These are phyloP conservation scores for Drosophila antonietae DNA, from an alignment of 2,888 invertebrate genomes.

Conservation along the genomic window DNA sequence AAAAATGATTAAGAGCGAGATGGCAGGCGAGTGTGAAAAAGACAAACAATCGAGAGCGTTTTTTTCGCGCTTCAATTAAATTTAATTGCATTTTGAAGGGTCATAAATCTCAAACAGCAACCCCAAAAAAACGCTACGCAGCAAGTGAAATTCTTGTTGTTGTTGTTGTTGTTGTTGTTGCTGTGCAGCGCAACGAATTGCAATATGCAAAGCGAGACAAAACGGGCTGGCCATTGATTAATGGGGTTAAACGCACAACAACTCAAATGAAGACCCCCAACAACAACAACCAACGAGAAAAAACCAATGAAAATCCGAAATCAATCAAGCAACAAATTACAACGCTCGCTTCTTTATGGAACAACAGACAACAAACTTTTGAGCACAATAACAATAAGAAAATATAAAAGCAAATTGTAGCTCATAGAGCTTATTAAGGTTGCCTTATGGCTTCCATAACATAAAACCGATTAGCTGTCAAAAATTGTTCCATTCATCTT, in stretches of 20 bases:
- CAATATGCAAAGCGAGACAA: slow-evolving; percentile 69
- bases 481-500: slow-evolving; percentile 57
- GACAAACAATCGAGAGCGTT: slow-evolving; percentile 52
- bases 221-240: slow-evolving; percentile 59
- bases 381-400: neutral
- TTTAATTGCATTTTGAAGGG: slow-evolving; percentile 82
- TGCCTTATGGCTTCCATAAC: slow-evolving; percentile 31
- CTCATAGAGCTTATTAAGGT: slow-evolving; percentile 54
- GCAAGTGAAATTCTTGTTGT: slow-evolving; percentile 21
- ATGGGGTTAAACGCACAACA: slow-evolving; percentile 62
- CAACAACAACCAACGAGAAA: slow-evolving; percentile 13
- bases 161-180: slow-evolving; percentile 19
- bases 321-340: slow-evolving; percentile 70
- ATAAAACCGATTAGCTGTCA: slow-evolving; percentile 51
- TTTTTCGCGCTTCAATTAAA: slow-evolving; percentile 80
- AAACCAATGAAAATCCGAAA: slow-evolving; percentile 33
- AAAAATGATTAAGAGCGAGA: slow-evolving; percentile 8
- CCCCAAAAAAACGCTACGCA: slow-evolving; percentile 35
- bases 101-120: slow-evolving; percentile 77
- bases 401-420: slow-evolving; percentile 46
- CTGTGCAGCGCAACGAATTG: slow-evolving; percentile 58
- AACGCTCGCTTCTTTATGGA: slow-evolving; percentile 10
- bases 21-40: slow-evolving; percentile 62
- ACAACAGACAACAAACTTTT: neutral
- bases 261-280: slow-evolving; percentile 26